Percentiles rank a stretch among this genome's conserved stretches.
Conservation (phyloP, 2,888 invertebrate genomes). For the Apodemia hepburni region DNA sequence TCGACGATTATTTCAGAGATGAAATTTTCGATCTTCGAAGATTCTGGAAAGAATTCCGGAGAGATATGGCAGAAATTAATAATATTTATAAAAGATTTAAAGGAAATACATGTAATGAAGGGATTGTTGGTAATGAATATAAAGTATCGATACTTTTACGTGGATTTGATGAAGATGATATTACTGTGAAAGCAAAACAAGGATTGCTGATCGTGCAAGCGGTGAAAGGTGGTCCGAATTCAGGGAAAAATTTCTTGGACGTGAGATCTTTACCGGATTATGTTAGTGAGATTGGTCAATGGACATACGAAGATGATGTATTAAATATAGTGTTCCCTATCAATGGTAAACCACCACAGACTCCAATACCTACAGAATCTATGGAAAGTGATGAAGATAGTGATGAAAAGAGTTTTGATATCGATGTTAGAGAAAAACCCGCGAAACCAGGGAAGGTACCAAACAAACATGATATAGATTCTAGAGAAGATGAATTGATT, state of each 20-base stretch:
- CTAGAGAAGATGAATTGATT: background rate
- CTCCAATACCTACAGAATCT: background rate
- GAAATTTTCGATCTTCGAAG: background rate
- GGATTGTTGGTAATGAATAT: background rate
- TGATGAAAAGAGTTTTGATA: background rate
- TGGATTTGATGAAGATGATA: constrained; percentile 2
- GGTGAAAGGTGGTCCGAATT: background rate
- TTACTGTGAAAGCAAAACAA: constrained; percentile 7
- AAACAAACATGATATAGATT: background rate
- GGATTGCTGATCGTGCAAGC: constrained; percentile 2
- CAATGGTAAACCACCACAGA: background rate
- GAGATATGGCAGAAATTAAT: background rate
- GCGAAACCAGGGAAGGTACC: background rate
- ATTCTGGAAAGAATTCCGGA: background rate
- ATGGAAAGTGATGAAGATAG: background rate
- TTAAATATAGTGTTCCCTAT: constrained; percentile 1
- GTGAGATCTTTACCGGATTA: background rate
- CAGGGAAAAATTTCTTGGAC: background rate
- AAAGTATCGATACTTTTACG: background rate
- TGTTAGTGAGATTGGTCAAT: background rate
- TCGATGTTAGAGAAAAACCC: background rate
- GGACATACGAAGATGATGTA: background rate
- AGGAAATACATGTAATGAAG: constrained; percentile 3
- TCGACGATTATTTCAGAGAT: background rate
- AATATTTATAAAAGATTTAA: background rate